Base-by-base conservation (phyloP, 2,113 vertebrate species). In the Pteronura brasiliensis region DNA sequence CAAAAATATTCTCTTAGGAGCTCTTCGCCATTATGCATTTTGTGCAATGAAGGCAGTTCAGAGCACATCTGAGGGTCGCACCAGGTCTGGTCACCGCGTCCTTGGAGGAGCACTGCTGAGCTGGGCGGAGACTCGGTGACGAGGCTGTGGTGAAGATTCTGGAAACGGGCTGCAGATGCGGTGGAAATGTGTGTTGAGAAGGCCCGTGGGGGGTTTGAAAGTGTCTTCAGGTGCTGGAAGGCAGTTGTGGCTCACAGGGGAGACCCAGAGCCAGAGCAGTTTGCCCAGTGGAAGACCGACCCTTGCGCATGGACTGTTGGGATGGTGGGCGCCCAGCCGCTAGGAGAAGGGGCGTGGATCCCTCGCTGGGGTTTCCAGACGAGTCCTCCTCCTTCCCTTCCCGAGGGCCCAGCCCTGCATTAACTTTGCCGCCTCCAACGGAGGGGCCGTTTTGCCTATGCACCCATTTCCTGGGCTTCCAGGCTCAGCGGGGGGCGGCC, bases 131-230 rank as follows among this genome's bases (percentile, higher is more conserved):
- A 4, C 39, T 63, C 3, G 3, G 10, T 0, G 34, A 39, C 7
- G 55, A 11, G 9, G 17, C 63, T 25, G 12, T 3, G 44, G 29
- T 5, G n/a, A 25, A 14, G 9, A 1, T 36, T 27, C 61, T 8
- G 34, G 17, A 15, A 34, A 29, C 2, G 1, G 0, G 1, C 3
- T 7, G 0, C 1, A 3, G 34, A 27, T 4, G 12, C 0, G 39
- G 39, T 5, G 12, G 52, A 15, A 25, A 25, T 18, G 13, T 1
- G 0, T 3, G 10, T 1, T 0, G 11, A 27, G 20, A 14, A 34
- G 20, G 13, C 12, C 0, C 1, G 0, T 0, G 0, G 7, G 79
- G 34, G 36, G 31, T 7, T 0, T 4, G 29, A 31, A 9, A 7
- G 23, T 1, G 14, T 0, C 52, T n/a, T n/a, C 4, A 2, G 3